Conservation (phyloP, 92 coral and sea anemone species). For the Micromussa lordhowensis region DNA sequence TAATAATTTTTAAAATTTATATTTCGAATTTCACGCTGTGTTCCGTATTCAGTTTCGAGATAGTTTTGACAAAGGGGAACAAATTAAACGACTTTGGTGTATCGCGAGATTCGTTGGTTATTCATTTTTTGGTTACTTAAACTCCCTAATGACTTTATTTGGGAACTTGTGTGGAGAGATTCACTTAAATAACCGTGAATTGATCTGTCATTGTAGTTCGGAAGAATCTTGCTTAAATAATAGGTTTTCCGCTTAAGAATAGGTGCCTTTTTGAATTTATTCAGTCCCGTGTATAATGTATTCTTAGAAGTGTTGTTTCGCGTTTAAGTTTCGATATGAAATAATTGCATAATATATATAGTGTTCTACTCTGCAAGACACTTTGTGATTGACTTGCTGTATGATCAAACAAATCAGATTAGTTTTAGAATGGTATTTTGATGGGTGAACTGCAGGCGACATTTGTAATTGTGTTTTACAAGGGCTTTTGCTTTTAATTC, state of each 20-base stretch:
- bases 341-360: background rate
- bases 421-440: background rate
- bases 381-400: background rate
- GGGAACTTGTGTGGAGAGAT: background rate
- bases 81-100: too few species aligned
- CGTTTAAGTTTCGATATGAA: background rate
- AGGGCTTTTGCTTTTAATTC: background rate
- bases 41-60: too few species aligned
- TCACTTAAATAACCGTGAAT: background rate
- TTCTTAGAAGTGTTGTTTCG: background rate
- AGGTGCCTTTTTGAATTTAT: background rate
- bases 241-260: background rate
- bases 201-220: too few species aligned
- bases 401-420: background rate
- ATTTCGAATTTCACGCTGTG: too few species aligned
- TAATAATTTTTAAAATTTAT: too few species aligned
- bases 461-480: background rate
- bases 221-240: background rate
- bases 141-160: background rate
- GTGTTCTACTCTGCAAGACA: too few species aligned
- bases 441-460: background rate
- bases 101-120: too few species aligned
- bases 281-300: background rate
- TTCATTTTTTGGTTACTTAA: too few species aligned
- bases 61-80: too few species aligned